phyloP scores from a whole-genome alignment of 92 coral and sea anemone species.

The Epizoanthus illoricatus region DNA sequence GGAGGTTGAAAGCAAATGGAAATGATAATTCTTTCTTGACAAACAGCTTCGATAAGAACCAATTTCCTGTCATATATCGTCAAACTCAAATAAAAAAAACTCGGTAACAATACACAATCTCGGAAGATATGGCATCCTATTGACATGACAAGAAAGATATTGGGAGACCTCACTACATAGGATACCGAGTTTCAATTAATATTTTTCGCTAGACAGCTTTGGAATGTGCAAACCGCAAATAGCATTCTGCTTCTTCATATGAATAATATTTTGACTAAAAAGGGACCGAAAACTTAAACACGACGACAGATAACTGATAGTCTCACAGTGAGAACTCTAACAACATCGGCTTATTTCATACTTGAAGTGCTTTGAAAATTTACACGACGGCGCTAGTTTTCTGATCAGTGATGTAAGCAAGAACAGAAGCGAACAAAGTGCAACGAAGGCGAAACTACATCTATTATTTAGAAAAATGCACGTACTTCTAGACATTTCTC shows the following conservation, averaged over 20 bases:
- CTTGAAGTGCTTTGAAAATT: background rate
- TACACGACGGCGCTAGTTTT: background rate
- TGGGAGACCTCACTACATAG: background rate
- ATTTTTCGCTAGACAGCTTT: background rate
- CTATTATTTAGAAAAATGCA: no score
- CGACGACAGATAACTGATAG: background rate
- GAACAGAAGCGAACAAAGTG: background rate
- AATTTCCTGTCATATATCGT: conserved; percentile 1
- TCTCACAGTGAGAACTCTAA: background rate
- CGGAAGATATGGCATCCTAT: no score
- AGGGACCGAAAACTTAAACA: conserved; percentile 15
- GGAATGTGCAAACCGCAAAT: background rate
- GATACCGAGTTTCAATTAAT: background rate
- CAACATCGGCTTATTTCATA: background rate
- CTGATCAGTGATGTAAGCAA: background rate
- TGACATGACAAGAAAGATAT: no score
- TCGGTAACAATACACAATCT: no score
- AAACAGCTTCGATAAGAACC: background rate
- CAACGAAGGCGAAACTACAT: no score
- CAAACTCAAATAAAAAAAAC: background rate
- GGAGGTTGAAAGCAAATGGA: background rate
- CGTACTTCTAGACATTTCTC: background rate
- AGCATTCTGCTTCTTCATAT: background rate
- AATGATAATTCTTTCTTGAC: background rate
- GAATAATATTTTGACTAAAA: conserved; percentile 2